A percentile compares a stretch with the other conserved stretches of the same genome.
Evolutionary conservation across 2,113 vertebrate species (phyloP).

Genomic region (Neolamprologus ventralis): DNA sequence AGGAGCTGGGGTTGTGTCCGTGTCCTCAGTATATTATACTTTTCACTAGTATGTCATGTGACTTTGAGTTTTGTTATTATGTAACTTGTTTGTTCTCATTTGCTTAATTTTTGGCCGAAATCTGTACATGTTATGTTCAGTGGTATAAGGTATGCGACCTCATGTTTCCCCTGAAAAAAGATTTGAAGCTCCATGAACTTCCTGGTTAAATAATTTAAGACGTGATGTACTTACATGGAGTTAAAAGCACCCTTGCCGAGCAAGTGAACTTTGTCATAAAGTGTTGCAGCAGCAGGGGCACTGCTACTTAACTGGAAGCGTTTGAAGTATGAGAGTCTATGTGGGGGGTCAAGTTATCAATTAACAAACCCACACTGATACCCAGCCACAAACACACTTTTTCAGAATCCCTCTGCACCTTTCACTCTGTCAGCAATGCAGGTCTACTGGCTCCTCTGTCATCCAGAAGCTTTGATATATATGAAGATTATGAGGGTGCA

Average conservation of each 20-base stretch:
- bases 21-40: neutral
- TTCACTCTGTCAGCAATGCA: neutral
- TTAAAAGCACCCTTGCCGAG: neutral
- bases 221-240: neutral
- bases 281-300: neutral
- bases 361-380: constrained; percentile 35
- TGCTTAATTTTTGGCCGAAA: neutral
- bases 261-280: constrained; percentile 25
- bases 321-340: constrained; percentile 1
- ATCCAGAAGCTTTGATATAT: constrained; percentile 14
- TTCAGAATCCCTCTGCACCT: neutral
- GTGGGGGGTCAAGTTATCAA: constrained; percentile 51
- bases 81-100: neutral
- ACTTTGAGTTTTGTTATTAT: neutral
- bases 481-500: constrained; percentile 15
- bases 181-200: neutral
- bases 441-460: constrained; percentile 2
- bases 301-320: constrained; percentile 6
- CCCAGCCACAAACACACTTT: neutral
- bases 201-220: neutral
- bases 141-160: neutral
- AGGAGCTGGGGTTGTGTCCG: neutral
- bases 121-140: neutral
- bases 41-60: neutral
- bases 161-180: neutral